These are phyloP conservation scores for Leiothrix lutea DNA, from an alignment of 2,113 vertebrate species.

Conservation along the genomic window DNA sequence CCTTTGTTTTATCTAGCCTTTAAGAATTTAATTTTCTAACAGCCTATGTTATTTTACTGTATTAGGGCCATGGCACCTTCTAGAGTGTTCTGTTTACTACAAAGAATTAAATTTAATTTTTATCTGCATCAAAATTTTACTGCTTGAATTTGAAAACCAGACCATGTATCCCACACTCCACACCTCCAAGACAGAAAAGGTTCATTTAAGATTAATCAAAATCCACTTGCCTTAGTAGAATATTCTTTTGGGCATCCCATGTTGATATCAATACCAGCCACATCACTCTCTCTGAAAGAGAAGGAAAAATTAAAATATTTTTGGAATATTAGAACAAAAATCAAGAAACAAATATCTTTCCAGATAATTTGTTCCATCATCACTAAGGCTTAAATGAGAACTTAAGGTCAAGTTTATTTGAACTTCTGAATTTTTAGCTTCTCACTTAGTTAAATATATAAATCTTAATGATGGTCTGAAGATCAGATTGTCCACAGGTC, in stretches of 20 bases:
- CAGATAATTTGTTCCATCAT: neutral
- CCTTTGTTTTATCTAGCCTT: neutral
- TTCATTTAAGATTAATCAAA: neutral
- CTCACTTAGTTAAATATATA: neutral
- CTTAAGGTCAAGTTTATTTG: neutral
- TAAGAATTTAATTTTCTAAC: neutral
- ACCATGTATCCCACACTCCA: accelerated
- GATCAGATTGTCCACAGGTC: neutral
- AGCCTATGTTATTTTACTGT: neutral
- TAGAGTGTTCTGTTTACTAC: neutral
- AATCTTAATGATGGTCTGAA: neutral
- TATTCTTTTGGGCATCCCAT: slow-evolving; percentile 99
- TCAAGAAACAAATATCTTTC: neutral
- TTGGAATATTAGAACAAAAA: neutral
- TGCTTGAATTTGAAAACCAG: neutral
- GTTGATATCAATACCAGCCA: slow-evolving; percentile 93
- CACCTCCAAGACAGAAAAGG: neutral
- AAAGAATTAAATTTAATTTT: neutral
- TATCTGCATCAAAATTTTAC: neutral
- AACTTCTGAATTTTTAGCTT: neutral
- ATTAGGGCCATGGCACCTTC: neutral
- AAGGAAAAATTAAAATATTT: neutral
- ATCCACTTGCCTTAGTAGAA: slow-evolving; percentile 89
- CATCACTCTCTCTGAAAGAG: slow-evolving; percentile 85
- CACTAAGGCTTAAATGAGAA: neutral